Conservation (phyloP, 2,888 invertebrate species). For the Lottia scabra region DNA sequence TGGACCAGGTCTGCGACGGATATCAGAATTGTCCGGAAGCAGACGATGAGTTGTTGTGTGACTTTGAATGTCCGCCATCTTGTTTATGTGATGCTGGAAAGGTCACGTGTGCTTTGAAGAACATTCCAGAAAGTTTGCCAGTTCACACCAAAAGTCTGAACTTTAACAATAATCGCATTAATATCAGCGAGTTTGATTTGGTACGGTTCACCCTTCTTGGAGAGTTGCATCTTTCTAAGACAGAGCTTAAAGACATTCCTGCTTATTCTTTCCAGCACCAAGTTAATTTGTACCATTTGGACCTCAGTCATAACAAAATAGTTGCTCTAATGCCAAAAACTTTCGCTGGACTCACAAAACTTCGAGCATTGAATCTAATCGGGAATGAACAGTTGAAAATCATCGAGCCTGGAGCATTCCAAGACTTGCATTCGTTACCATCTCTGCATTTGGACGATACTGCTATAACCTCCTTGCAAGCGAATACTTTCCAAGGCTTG, state of each 20-base stretch:
- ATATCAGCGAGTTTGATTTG: not conserved
- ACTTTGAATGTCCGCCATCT: not conserved
- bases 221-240: not conserved
- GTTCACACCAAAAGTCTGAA: not conserved
- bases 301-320: slow-evolving; percentile 14
- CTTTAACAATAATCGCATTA: not conserved
- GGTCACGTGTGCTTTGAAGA: not conserved
- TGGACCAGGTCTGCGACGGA: slow-evolving; percentile 14
- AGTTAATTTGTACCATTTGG: slow-evolving; percentile 8
- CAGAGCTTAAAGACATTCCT: not conserved
- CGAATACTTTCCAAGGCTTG: slow-evolving; percentile 3
- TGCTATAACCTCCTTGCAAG: not conserved
- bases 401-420: not conserved
- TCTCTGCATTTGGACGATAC: slow-evolving; percentile 5
- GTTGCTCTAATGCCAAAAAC: not conserved
- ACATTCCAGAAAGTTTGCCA: not conserved
- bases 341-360: slow-evolving; percentile 1
- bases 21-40: slow-evolving; percentile 9
- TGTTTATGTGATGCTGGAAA: slow-evolving; percentile 1
- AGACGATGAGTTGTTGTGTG: slow-evolving; percentile 19
- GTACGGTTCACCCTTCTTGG: not conserved
- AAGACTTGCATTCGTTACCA: not conserved
- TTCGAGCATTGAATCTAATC: slow-evolving; percentile 9
- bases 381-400: slow-evolving; percentile 2
- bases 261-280: not conserved